phyloP scores from a whole-genome alignment of 2,797 vertebrate species.

The Cyprinodon diabolis region DNA sequence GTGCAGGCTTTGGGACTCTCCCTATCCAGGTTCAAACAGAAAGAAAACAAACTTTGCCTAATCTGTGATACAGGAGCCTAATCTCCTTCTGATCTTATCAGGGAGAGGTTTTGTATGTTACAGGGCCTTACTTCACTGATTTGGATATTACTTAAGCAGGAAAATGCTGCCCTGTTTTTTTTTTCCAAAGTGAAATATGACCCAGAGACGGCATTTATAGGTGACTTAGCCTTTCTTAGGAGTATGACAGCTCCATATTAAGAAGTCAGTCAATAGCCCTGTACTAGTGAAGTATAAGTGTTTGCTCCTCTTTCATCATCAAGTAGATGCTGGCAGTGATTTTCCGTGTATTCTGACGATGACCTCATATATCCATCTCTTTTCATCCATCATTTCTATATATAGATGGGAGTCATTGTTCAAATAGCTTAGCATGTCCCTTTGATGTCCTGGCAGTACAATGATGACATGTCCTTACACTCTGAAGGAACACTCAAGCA shows the following conservation, averaged over 20 bases:
- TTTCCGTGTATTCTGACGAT: conserved; percentile 66
- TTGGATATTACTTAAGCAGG: conserved; percentile 60
- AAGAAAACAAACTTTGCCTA: conserved; percentile 74
- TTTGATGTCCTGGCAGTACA: conserved; percentile 82
- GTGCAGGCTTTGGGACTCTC: conserved; percentile 67
- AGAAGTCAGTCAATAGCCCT: conserved; percentile 61
- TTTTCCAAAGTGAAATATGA: conserved; percentile 31
- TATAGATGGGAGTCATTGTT: conserved; percentile 78
- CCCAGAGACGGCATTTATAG: conserved; percentile 45
- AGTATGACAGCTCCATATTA: conserved; percentile 42
- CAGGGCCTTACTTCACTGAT: conserved; percentile 38
- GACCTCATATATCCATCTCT: conserved; percentile 75
- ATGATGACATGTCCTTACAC: conserved; percentile 76
- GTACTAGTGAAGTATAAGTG: conserved; percentile 50
- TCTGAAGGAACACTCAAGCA: conserved; percentile 75
- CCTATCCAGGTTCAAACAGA: conserved; percentile 77
- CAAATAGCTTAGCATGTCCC: conserved; percentile 67
- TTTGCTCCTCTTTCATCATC: conserved; percentile 79
- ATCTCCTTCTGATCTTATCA: conserved; percentile 75
- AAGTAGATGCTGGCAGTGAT: conserved; percentile 61
- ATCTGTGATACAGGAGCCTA: conserved; percentile 78
- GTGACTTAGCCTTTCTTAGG: conserved; percentile 55
- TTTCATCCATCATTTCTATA: conserved; percentile 80
- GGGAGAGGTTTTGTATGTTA: conserved; percentile 46
- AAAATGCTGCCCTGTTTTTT: conserved; percentile 44